A percentile compares a stretch with the other conserved stretches of the same genome.
These are phyloP conservation scores for Copidosoma floridanum DNA, from an alignment of 1,140 invertebrate genomes.

Conservation along the genomic window DNA sequence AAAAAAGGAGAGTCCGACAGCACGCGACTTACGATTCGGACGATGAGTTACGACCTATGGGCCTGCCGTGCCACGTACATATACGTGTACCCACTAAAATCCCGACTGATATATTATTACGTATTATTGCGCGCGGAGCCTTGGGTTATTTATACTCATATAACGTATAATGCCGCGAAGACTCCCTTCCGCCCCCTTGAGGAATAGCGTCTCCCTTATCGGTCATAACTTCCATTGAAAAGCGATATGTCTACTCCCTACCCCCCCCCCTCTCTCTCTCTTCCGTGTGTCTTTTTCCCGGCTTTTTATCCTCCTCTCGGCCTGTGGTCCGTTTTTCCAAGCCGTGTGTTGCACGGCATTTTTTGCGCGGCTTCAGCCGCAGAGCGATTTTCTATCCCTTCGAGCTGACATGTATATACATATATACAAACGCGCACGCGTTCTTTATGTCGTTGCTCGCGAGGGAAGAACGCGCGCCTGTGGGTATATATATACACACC, in stretches of 20 bases:
- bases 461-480: too few relatives aligned
- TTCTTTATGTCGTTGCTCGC: too few relatives aligned
- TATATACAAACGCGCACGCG: too few relatives aligned
- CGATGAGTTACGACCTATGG: constrained; percentile 58
- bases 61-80: too few relatives aligned
- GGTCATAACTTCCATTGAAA: constrained; percentile 55
- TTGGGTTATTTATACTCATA: constrained; percentile 59
- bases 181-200: constrained; percentile 30
- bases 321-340: too few relatives aligned
- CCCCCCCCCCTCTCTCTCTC: not conserved
- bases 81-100: constrained; percentile 58
- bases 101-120: constrained; percentile 60
- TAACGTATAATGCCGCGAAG: constrained; percentile 34
- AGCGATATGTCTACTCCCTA: constrained; percentile 29
- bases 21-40: constrained; percentile 37
- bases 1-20: not conserved
- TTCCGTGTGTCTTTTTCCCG: not conserved
- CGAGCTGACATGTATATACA: too few relatives aligned
- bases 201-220: constrained; percentile 50
- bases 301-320: not conserved
- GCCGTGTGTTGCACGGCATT: not conserved
- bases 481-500: too few relatives aligned
- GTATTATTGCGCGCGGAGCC: constrained; percentile 55
- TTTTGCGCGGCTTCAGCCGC: not conserved
- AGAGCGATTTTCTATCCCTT: too few relatives aligned